Base-by-base conservation (phyloP, 2,113 vertebrate species). In the Ornithorhynchus anatinus region DNA sequence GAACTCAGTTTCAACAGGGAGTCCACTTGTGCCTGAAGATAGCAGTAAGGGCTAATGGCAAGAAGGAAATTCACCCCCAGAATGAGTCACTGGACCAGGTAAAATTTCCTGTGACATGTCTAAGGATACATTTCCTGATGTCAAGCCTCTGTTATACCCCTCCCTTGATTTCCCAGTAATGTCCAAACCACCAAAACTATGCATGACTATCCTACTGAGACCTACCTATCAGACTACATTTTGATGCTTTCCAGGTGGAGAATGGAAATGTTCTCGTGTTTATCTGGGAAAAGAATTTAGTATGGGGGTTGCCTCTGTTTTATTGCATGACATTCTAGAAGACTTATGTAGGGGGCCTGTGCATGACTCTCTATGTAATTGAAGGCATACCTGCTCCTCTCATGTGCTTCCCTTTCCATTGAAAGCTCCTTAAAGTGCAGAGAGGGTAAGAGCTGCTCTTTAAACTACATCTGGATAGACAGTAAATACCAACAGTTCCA, bases 1-100 rank as follows among this genome's bases (percentile, higher is more conserved):
- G 20, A 80, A 17, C 23, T 67, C 47, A 27, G 73, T 77, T 86
- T 69, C 75, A 71, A 43, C 19, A 25, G 73, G 65, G 80, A 65
- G 52, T 3, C 57, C 77, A 74, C 38, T 57, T 17, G 4, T 75
- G 45, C 67, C 79, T 48, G 43, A 35, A 77, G 75, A 65, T 71
- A 77, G 65, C 32, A 58, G 23, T 38, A 40, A 42, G 63, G 6
- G 0, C 25, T 88, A 63, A 64, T 38, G n/a, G 45, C 39, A 9
- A 75, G 53, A 16, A 22, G 54, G 56, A 50, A 9, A 52, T 1
- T 65, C 19, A 17, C 9, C 39, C 9, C 3, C 32, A 38, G 54
- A 42, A 7, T 52, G 32, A 22, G 33, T 35, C 58, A 42, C 25
- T 2, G 53, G 32, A 42, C 25, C 31, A 22, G 35, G 14, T 51